These are phyloP conservation scores for Rhyzopertha dominica DNA, from an alignment of 1,140 invertebrate genomes.

Conservation along the genomic window DNA sequence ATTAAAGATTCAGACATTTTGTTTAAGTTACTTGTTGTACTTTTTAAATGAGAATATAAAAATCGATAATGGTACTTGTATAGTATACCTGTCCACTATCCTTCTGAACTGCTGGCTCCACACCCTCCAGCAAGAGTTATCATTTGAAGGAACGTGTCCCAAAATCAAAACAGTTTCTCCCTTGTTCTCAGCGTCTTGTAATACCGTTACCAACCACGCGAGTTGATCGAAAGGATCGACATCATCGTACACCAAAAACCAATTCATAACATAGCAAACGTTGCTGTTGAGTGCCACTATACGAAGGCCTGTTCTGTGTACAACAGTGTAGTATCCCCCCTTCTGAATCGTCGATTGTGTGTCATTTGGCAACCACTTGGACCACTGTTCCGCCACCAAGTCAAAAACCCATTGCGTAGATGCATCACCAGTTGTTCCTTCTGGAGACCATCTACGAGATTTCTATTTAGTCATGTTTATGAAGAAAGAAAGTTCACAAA, in stretches of 20 bases:
- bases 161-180: constrained; percentile 77
- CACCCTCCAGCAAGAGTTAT: constrained; percentile 53
- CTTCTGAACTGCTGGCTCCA: constrained; percentile 62
- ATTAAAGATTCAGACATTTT: too few relatives aligned
- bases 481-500: constrained; percentile 13
- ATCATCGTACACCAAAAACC: constrained; percentile 60
- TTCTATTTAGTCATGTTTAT: constrained; percentile 12
- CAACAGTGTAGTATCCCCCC: constrained; percentile 67
- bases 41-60: neutral
- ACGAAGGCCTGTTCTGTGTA: constrained; percentile 59
- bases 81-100: constrained; percentile 53
- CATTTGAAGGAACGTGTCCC: constrained; percentile 74
- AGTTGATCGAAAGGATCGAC: constrained; percentile 65
- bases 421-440: constrained; percentile 35
- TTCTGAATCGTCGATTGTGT: constrained; percentile 57
- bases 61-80: constrained; percentile 6
- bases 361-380: constrained; percentile 57
- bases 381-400: constrained; percentile 59
- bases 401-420: constrained; percentile 67
- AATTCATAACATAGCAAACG: constrained; percentile 65
- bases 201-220: constrained; percentile 68
- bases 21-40: constrained; percentile 19
- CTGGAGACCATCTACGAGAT: constrained; percentile 1
- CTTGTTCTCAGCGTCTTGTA: constrained; percentile 64
- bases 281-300: constrained; percentile 72